Evolutionary conservation across 2,888 invertebrate genomes (phyloP).

Genomic region (Bombylius major): DNA sequence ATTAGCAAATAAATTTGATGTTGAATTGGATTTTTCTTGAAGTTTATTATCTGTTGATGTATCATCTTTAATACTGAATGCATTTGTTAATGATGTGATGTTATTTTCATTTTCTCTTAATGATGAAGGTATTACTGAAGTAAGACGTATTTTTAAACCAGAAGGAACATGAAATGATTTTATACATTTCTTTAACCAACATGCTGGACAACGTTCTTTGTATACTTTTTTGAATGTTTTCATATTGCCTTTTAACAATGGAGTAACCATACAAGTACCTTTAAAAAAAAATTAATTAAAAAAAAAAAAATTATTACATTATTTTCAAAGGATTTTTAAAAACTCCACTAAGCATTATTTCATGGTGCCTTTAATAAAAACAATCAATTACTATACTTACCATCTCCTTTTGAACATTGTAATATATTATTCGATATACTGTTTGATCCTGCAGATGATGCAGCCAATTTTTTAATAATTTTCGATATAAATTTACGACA

Average conservation of each 20-base stretch:
- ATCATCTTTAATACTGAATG: constrained; percentile 6
- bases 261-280: constrained; percentile 55
- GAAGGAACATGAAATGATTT: constrained; percentile 66
- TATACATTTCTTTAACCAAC: constrained; percentile 77
- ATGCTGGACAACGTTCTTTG: constrained; percentile 68
- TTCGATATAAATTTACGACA: constrained; percentile 79
- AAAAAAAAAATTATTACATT: too few species aligned
- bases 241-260: constrained; percentile 53
- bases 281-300: constrained; percentile 17
- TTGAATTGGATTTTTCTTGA: neutral
- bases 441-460: constrained; percentile 5
- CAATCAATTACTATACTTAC: constrained; percentile 18
- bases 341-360: too few species aligned
- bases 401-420: constrained; percentile 42
- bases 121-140: constrained; percentile 53
- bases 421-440: constrained; percentile 41
- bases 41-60: neutral
- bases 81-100: constrained; percentile 1
- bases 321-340: too few species aligned
- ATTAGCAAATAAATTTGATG: constrained; percentile 6
- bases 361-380: neutral
- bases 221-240: constrained; percentile 45
- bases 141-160: constrained; percentile 51
- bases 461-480: constrained; percentile 49
- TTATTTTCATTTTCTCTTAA: constrained; percentile 36